phyloP scores from a whole-genome alignment of 2,888 invertebrate species.

The Sympetrum striolatum region DNA sequence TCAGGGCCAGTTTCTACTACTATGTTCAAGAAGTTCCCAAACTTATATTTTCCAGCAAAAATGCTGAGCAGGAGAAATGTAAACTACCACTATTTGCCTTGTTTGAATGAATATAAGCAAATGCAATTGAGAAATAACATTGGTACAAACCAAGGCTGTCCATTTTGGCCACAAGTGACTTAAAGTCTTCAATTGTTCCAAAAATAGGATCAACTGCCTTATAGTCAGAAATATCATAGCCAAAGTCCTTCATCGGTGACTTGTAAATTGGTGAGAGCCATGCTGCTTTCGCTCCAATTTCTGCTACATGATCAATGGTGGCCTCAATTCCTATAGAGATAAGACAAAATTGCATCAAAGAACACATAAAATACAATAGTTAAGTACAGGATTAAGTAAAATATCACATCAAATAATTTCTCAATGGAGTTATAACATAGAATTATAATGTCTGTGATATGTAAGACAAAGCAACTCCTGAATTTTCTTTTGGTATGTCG shows the following conservation, averaged over 20 bases:
- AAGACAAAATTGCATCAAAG: background rate
- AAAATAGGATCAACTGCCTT: constrained; percentile 74
- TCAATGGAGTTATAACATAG: no score
- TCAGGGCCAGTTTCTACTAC: no score
- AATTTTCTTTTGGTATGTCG: no score
- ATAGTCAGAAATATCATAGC: constrained; percentile 86
- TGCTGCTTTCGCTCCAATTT: constrained; percentile 75
- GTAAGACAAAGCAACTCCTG: no score
- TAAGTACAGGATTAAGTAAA: no score
- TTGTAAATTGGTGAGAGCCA: constrained; percentile 87
- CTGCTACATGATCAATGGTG: constrained; percentile 69
- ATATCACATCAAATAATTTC: no score
- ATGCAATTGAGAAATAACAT: background rate
- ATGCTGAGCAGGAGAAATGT: no score
- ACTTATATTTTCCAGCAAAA: no score
- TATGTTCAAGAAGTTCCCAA: no score
- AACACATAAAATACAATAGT: no score
- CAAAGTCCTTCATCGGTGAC: constrained; percentile 86
- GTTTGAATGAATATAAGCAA: background rate
- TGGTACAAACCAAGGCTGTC: constrained; percentile 61
- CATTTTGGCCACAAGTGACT: constrained; percentile 64
- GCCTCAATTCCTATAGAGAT: constrained; percentile 64
- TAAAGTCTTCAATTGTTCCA: constrained; percentile 77
- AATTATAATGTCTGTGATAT: no score
- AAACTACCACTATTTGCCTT: no score